A percentile compares a stretch with the other conserved stretches of the same genome.
These are phyloP conservation scores for Paraplagusia blochii DNA, from an alignment of 2,113 vertebrate genomes.

Conservation along the genomic window DNA sequence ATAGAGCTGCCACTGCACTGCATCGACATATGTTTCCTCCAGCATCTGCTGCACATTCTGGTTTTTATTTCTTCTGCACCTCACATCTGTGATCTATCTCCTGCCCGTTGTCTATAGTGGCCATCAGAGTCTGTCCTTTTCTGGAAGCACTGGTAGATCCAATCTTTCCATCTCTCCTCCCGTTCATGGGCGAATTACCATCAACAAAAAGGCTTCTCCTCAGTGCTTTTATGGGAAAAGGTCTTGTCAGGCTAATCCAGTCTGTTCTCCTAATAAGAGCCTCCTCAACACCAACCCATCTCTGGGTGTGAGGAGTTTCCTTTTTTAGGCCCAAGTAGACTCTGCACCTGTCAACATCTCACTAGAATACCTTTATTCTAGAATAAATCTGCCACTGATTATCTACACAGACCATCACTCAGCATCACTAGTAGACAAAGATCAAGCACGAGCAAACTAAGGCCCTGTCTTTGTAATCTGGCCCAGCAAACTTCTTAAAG, in stretches of 20 bases:
- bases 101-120: neutral
- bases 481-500: too few relatives aligned
- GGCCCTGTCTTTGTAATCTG: too few relatives aligned
- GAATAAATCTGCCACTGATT: conserved; percentile 6
- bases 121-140: conserved; percentile 50
- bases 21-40: neutral
- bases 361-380: neutral
- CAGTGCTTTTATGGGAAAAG: conserved; percentile 40
- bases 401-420: conserved; percentile 31
- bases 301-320: neutral
- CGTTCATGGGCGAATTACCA: conserved; percentile 17
- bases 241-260: neutral
- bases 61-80: neutral
- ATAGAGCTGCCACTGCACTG: neutral
- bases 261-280: neutral
- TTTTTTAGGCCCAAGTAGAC: neutral
- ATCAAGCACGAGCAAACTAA: too few relatives aligned
- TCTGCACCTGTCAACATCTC: neutral
- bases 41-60: neutral
- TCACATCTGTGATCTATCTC: conserved; percentile 11
- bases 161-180: conserved; percentile 7
- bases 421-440: too few relatives aligned
- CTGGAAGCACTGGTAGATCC: conserved; percentile 49
- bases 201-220: conserved; percentile 42
- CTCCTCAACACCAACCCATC: neutral